phyloP scores from a whole-genome alignment of 1,140 invertebrate species.

The Theocolax elegans region DNA sequence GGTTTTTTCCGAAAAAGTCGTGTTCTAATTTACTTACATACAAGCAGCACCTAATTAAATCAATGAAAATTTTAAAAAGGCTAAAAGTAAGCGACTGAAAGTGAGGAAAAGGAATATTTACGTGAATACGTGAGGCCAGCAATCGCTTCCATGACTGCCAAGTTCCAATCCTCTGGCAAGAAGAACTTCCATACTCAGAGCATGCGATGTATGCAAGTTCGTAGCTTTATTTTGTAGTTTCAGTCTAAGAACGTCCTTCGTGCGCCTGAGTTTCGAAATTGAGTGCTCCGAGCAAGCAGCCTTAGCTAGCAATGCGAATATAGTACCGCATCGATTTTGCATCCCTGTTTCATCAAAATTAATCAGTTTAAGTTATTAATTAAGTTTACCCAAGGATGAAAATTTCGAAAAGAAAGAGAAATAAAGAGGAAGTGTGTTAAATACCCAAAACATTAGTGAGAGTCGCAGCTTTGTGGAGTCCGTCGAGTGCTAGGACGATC shows the following conservation, averaged over 20 bases:
- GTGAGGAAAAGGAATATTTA: conserved; percentile 60
- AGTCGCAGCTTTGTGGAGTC: conserved; percentile 84
- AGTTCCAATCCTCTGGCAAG: conserved; percentile 84
- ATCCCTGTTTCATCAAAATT: conserved; percentile 67
- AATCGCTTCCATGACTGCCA: conserved; percentile 89
- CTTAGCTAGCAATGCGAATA: conserved; percentile 81
- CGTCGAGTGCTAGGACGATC: conserved; percentile 83
- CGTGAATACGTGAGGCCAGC: conserved; percentile 93
- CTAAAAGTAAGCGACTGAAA: neutral
- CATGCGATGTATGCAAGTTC: conserved; percentile 84
- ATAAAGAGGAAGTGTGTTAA: no score
- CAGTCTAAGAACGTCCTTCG: conserved; percentile 62
- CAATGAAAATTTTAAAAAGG: neutral
- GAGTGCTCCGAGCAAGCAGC: conserved; percentile 79
- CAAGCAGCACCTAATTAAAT: conserved; percentile 74
- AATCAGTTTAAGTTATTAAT: no score
- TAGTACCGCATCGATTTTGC: conserved; percentile 85
- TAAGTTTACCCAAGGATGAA: no score
- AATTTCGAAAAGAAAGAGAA: no score
- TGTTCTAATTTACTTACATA: conserved; percentile 91
- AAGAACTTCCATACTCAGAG: conserved; percentile 89
- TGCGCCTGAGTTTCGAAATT: conserved; percentile 62
- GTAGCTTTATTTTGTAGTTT: conserved; percentile 71
- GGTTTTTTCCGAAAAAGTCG: conserved; percentile 80
- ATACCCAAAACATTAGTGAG: conserved; percentile 78